phyloP scores from a whole-genome alignment of 2,113 vertebrate species.

The Pangasianodon gigas region DNA sequence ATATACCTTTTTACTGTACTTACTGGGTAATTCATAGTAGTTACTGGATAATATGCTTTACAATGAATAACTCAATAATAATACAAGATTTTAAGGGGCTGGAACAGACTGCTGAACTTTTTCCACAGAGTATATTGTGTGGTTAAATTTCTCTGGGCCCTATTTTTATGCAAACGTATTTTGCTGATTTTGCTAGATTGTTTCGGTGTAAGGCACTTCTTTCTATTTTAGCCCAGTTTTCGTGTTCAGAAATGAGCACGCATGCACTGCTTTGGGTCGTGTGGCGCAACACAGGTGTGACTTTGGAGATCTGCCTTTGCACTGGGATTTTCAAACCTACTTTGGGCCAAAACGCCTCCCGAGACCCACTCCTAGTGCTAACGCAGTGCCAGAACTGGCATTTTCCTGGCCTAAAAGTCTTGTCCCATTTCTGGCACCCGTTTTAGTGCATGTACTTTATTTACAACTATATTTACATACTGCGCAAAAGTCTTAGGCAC shows the following conservation, averaged over 20 bases:
- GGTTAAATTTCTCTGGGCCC: neutral
- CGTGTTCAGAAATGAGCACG: neutral
- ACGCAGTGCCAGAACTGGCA: neutral
- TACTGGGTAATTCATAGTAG: constrained; percentile 20
- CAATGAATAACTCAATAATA: neutral
- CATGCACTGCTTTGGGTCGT: neutral
- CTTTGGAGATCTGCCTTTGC: neutral
- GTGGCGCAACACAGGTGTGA: neutral
- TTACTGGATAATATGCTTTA: neutral
- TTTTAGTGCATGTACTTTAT: neutral
- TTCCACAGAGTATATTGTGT: neutral
- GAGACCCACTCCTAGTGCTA: neutral
- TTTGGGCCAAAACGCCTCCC: neutral
- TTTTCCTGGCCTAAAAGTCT: constrained; percentile 14
- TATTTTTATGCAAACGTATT: neutral
- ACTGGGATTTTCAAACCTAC: constrained; percentile 5
- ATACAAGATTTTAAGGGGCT: neutral
- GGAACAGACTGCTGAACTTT: neutral
- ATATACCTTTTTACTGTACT: neutral
- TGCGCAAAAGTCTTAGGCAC: neutral
- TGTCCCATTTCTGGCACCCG: neutral
- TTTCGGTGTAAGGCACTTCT: neutral
- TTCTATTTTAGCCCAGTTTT: neutral
- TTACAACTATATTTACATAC: neutral
- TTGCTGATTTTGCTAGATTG: neutral